Evolutionary conservation across 2,797 vertebrate genomes (phyloP), one percentile per base, ranked within the genome.

Genomic region (Sebastes matsubarae): DNA sequence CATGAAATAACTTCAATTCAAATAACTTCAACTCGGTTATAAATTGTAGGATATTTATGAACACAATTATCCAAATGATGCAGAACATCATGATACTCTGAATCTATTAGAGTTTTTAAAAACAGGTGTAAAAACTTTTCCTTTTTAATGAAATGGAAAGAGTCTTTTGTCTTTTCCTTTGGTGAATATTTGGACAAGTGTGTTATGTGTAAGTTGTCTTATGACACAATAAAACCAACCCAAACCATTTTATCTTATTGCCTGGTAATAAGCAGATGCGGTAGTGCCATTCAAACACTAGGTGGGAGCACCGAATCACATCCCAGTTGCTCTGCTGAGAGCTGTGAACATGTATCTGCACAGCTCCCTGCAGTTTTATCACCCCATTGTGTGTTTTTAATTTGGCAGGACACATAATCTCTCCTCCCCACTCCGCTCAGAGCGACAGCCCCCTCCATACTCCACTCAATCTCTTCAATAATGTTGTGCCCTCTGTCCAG

Each of bases 261-360:
- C 24, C 30, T 50, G 0, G 25, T 14, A 1, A 60, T n/a, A 25
- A n/a, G 5, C 32, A 4, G 8, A 3, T 85, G 88, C 83, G 89
- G 82, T 88, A 20, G 4, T 20, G 14, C 4, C 30, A 25, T 68
- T 66, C 14, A 20, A 36, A 79, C 93, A 87, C 88, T 82, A 90
- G 91, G 72, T 82, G 87, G 87, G 10, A 85, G 8, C 80, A 57
- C 36, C 59, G 22, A 52, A 27, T 79, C 77, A 75, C 34, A 16
- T 20, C 64, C 5, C 20, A 24, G 29, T 5, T 24, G 29, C 38
- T 34, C 60, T n/a, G 54, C 34, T 27, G 22, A 14, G 20, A 1
- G 10, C 13, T 46, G 32, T 16, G 38, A 42, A 42, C 38, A 42
- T 42, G 32, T 14, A 2, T 63, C 30, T 77, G 38, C 32, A 66